Evolutionary conservation across 2,888 invertebrate genomes (phyloP), one percentile per base, ranked within the genome.

Genomic region (Cheilosia vernalis): DNA sequence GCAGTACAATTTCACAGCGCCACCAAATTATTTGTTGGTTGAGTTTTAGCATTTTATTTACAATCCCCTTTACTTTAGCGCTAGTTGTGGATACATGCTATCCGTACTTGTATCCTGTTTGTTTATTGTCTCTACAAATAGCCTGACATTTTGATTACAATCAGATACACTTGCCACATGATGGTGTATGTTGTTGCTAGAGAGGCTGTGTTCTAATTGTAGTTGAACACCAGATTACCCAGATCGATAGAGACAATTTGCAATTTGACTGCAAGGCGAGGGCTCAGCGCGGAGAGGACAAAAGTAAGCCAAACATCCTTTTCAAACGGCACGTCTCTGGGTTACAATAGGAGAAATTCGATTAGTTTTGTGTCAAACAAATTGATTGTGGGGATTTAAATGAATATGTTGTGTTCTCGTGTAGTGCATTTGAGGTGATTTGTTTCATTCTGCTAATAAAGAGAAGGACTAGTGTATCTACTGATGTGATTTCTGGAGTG

Each of bases 311-410:
- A 70, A 56, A 73, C 64, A 61, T 72, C 76, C 72, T 61, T 61
- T 74, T 66, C 80, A 24, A 70, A 76, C 30, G 80, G 69, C 73
- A 69, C 63, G 44, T 55, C 24, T 66, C 47, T 37, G 63, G 64
- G 30, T 53, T 55, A 80, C 84, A 80, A 72, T 81, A 47, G 76
- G 61, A 81, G 81, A 85, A 85, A 81, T 85, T 85, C 85, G 85
- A 85, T 85, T 85, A 85, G 85, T 85, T 81, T 81, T 76, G 85
- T 85, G 85, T 85, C 85, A 85, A 76, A 77, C 80, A 81, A 85
- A 85, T 85, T 85, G 85, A 85, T 85, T 85, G 85, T 85, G 67
- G 72, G 85, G 85, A 85, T 85, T 85, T 81, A 81, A 85, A 85
- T 85, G 85, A 85, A 85, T 85, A 81, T 85, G 85, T 72, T 72